phyloP scores from a whole-genome alignment of 1,140 invertebrate genomes.

The Micrasema minimum region DNA sequence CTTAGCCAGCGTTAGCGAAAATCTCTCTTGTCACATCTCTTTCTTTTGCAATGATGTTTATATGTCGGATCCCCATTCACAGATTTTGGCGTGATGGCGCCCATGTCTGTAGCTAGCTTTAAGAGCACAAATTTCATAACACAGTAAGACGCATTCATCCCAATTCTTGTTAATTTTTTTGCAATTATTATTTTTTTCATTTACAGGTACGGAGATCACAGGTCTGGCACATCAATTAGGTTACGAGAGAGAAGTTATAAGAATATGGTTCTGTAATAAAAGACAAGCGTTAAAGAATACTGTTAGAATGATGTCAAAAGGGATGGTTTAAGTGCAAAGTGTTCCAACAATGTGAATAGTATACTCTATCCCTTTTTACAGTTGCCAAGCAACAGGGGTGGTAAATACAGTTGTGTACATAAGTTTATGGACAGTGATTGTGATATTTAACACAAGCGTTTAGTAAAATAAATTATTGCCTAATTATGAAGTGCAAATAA shows the following conservation, averaged over 20 bases:
- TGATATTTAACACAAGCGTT: slow-evolving; percentile 43
- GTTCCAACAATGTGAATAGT: neutral
- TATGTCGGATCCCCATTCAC: no score
- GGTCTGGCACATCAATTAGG: slow-evolving; percentile 93
- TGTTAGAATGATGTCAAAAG: slow-evolving; percentile 89
- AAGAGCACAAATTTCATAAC: no score
- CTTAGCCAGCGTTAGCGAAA: no score
- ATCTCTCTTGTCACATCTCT: no score
- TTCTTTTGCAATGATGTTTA: no score
- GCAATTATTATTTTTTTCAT: neutral
- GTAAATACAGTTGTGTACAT: slow-evolving; percentile 35
- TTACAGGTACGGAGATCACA: slow-evolving; percentile 94
- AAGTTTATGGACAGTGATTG: slow-evolving; percentile 30
- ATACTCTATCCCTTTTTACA: slow-evolving; percentile 9
- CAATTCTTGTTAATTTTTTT: no score
- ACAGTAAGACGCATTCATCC: no score
- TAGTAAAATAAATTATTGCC: slow-evolving; percentile 22
- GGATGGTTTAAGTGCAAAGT: slow-evolving; percentile 67
- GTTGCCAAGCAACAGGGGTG: slow-evolving; percentile 41
- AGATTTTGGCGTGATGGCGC: no score
- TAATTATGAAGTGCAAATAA: slow-evolving; percentile 44
- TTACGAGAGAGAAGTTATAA: slow-evolving; percentile 96
- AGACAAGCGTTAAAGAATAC: slow-evolving; percentile 97
- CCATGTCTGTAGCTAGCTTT: no score
- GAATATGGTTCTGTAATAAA: slow-evolving; percentile 99